phyloP scores from a whole-genome alignment of 2,797 vertebrate species.

The Phoeniculus purpureus region DNA sequence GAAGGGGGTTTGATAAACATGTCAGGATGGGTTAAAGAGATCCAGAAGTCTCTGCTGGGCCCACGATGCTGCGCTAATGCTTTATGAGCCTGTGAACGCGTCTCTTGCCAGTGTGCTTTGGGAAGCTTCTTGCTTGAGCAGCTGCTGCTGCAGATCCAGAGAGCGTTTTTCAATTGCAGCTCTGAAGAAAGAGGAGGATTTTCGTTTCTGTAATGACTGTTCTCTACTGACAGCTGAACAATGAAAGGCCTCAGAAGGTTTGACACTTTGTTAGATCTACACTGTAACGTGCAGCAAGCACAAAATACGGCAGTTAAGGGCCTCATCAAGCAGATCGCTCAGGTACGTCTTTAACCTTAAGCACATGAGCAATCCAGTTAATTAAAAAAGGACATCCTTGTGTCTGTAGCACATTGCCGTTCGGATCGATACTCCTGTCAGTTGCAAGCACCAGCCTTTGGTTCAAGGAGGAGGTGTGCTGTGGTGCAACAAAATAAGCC shows the following conservation, averaged over 20 bases:
- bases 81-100: not conserved
- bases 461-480: not conserved
- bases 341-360: slow-evolving; percentile 25
- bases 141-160: slow-evolving; percentile 27
- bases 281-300: slow-evolving; percentile 43
- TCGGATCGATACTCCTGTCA: slow-evolving; percentile 25
- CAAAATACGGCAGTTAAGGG: slow-evolving; percentile 59
- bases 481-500: not conserved
- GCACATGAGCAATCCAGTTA: slow-evolving; percentile 33
- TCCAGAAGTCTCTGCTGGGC: not conserved
- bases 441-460: not conserved
- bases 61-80: not conserved
- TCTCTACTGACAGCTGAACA: slow-evolving; percentile 69
- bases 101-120: not conserved
- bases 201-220: slow-evolving; percentile 60
- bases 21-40: not conserved
- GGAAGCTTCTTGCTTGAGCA: not conserved
- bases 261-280: slow-evolving; percentile 67
- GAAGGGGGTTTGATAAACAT: not conserved
- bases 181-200: slow-evolving; percentile 67
- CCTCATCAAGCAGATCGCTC: slow-evolving; percentile 51
- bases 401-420: not conserved
- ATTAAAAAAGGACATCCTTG: not conserved
- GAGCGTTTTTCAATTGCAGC: slow-evolving; percentile 62
- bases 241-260: slow-evolving; percentile 69